Evolutionary conservation across 1,140 invertebrate genomes (phyloP).

Genomic region (Coboldia fuscipes): DNA sequence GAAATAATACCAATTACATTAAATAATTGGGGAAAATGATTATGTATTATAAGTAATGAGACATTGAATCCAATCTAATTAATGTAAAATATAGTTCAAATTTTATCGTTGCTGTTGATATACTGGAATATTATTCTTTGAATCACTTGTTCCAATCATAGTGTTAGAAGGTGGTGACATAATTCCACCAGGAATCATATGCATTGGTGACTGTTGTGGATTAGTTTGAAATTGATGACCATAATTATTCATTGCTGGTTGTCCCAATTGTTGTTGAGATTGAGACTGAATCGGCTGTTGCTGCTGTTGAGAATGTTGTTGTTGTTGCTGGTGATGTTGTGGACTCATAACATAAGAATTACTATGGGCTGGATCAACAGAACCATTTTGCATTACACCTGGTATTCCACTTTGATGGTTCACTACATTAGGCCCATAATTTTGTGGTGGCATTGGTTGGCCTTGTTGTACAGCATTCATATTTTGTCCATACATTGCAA

Average conservation of each 20-base stretch:
- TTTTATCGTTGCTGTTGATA: slow-evolving; percentile 21
- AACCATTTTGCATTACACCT: slow-evolving; percentile 1
- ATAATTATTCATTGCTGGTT: neutral
- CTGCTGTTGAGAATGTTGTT: slow-evolving; percentile 14
- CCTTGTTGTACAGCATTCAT: neutral
- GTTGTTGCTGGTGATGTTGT: neutral
- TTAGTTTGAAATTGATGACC: neutral
- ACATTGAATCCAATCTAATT: too few species aligned
- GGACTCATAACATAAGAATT: neutral
- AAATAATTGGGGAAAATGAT: too few species aligned
- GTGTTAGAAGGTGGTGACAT: slow-evolving; percentile 7
- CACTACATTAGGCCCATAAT: slow-evolving; percentile 3
- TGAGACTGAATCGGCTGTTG: slow-evolving; percentile 6
- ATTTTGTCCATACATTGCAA: neutral
- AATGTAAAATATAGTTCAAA: neutral
- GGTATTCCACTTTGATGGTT: neutral
- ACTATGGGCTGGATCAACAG: neutral
- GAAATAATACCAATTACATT: too few species aligned
- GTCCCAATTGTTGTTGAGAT: neutral
- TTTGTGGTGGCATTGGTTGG: slow-evolving; percentile 1
- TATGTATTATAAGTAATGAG: too few species aligned
- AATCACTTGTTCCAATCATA: slow-evolving; percentile 15
- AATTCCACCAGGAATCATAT: neutral
- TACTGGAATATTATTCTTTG: slow-evolving; percentile 20
- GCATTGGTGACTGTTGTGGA: neutral